Evolutionary conservation across 2,888 invertebrate genomes (phyloP).

Genomic region (Eupeodes luniger): DNA sequence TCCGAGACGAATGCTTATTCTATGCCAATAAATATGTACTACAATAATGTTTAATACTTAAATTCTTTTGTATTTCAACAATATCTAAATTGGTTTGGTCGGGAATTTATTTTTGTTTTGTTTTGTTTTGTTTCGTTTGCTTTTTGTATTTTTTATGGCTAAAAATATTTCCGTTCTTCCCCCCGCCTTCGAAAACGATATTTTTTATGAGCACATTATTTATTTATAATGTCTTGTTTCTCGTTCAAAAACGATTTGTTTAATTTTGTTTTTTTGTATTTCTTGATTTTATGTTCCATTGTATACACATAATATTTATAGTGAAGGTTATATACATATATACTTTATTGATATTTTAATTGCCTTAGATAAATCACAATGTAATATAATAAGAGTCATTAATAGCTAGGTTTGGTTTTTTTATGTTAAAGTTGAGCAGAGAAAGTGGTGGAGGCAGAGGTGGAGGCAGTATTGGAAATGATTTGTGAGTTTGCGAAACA

Average conservation of each 20-base stretch:
- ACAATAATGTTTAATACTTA: not conserved
- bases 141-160: not conserved
- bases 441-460: not conserved
- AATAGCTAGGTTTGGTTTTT: not conserved
- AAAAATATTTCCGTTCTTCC: not conserved
- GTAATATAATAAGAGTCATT: slow-evolving; percentile 1
- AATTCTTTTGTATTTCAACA: slow-evolving; percentile 4
- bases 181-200: not conserved
- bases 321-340: not conserved
- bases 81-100: slow-evolving; percentile 10
- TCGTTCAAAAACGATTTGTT: slow-evolving; percentile 6
- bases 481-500: not conserved
- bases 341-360: slow-evolving; percentile 33
- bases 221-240: slow-evolving; percentile 33
- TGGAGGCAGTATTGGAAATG: not conserved
- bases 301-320: not conserved
- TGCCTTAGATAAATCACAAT: slow-evolving; percentile 24
- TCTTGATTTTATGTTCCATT: not conserved
- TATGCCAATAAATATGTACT: not conserved
- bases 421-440: not conserved
- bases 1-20: not conserved
- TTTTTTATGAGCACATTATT: slow-evolving; percentile 24
- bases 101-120: not conserved
- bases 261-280: not conserved
- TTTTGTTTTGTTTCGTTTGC: not conserved